A percentile compares a stretch with the other conserved stretches of the same genome.
Conservation (phyloP, 2,113 vertebrate genomes). For the Sinosuthora webbiana region DNA sequence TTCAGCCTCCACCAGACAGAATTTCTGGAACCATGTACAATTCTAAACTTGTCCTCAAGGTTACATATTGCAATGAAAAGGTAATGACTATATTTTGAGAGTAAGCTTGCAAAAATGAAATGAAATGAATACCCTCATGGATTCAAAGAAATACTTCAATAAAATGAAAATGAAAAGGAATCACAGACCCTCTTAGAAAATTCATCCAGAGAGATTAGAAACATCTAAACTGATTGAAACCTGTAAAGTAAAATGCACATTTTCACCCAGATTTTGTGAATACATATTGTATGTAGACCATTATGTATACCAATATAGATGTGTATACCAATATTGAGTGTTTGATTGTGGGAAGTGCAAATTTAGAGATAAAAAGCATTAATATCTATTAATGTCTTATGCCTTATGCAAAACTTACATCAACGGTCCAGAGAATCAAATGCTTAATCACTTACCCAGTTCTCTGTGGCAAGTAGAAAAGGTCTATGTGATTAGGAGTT, state of each 20-base stretch:
- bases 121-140: neutral
- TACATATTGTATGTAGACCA: neutral
- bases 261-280: neutral
- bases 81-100: neutral
- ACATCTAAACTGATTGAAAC: neutral
- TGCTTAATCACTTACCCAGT: neutral
- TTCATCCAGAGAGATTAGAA: neutral
- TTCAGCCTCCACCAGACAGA: neutral
- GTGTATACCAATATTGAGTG: too few relatives aligned
- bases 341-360: neutral
- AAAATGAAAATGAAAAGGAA: neutral
- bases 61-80: neutral
- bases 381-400: neutral
- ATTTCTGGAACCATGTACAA: neutral
- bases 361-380: neutral
- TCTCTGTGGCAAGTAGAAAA: neutral
- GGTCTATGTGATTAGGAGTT: neutral
- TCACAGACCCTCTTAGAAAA: neutral
- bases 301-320: neutral
- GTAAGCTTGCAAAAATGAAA: neutral
- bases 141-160: neutral
- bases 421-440: neutral
- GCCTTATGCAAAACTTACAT: neutral
- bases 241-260: neutral
- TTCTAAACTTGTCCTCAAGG: neutral